Base-by-base conservation (phyloP, 1,140 invertebrate species). In the Portunus trituberculatus region DNA sequence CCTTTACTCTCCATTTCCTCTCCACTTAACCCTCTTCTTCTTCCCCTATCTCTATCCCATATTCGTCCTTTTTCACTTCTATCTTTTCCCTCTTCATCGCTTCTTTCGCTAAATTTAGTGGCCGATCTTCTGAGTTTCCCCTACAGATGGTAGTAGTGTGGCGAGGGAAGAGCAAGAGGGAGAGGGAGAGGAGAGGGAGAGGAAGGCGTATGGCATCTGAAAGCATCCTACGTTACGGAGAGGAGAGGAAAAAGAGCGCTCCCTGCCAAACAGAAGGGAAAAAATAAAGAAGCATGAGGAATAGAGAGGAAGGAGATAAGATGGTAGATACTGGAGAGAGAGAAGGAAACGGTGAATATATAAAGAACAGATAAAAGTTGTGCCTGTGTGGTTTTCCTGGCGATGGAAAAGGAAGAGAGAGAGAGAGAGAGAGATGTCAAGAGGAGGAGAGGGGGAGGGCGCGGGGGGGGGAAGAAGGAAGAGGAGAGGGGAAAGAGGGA, bases 101-200 rank as follows among this genome's bases (percentile, higher is more conserved):
- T n/a, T 76, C 67, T 76, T 76, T 76, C 25, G 67, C 67, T 76
- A 76, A 76, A 76, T 76, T 76, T 76, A 76, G 67, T 59, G 52
- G 16, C 52, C 52, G 52, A 59, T 59, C 52, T 59, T 59, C 16
- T 59, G 52, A 20, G 16, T 1, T 59, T 59, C 52, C 52, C 52
- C 12, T 59, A 59, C 52, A 59, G 52, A 59, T 59, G 52, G 52
- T 10, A 10, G 3, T 59, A 59, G 52, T 59, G 10, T 59, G 10
- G 52, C 52, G 52, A 59, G 39, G 39, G 39, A 39, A 39, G 39
- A 39, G 67, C 20, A 76, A 76, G 59, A 20, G 10, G 59, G 20
- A 76, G 20, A 76, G 59, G 59, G 59, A 25, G 59, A 25, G 67
- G n/a, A 76, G 20, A 59, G 10, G 52, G 52, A n/a, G 67, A 76